Evolutionary conservation across 37 sponge, comb jelly and placozoan genomes (phyloP).

Genomic region (Oscarella lobularis): DNA sequence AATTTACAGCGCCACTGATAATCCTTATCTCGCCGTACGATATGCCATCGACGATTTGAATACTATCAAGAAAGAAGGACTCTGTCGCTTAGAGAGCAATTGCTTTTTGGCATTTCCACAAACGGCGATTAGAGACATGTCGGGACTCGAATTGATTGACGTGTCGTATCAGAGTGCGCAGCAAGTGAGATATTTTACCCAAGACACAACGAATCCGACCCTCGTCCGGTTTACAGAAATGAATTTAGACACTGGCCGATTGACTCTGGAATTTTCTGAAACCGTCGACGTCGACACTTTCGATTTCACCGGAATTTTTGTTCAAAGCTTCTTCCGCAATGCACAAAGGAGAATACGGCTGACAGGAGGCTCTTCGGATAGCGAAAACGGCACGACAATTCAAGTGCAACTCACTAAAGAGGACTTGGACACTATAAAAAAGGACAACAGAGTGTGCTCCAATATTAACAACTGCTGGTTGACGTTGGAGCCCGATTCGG

Average conservation of each 20-base stretch:
- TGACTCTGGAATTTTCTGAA: constrained; percentile 50
- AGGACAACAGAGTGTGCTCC: constrained; percentile 68
- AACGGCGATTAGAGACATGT: constrained; percentile 24
- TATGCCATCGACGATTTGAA: constrained; percentile 45
- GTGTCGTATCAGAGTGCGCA: constrained; percentile 15
- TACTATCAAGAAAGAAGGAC: constrained; percentile 39
- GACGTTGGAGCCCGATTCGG: constrained; percentile 13
- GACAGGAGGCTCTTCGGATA: constrained; percentile 28
- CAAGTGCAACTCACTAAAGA: constrained; percentile 10
- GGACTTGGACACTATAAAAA: constrained; percentile 34
- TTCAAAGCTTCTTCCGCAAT: constrained; percentile 66
- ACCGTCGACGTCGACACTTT: constrained; percentile 47
- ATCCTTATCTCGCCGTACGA: constrained; percentile 23
- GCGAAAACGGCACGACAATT: constrained; percentile 49
- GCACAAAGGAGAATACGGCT: constrained; percentile 36
- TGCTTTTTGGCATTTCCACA: constrained; percentile 29
- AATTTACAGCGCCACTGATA: constrained; percentile 16
- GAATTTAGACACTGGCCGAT: constrained; percentile 56
- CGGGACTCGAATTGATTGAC: not conserved
- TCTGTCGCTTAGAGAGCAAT: constrained; percentile 24
- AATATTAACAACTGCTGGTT: constrained; percentile 83
- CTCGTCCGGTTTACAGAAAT: constrained; percentile 25
- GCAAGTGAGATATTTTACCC: constrained; percentile 30
- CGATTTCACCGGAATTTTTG: constrained; percentile 46
- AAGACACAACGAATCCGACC: constrained; percentile 41